A percentile compares a stretch with the other conserved stretches of the same genome.
phyloP scores from a whole-genome alignment of 2,888 invertebrate genomes.

The Cyclophora albipunctata region DNA sequence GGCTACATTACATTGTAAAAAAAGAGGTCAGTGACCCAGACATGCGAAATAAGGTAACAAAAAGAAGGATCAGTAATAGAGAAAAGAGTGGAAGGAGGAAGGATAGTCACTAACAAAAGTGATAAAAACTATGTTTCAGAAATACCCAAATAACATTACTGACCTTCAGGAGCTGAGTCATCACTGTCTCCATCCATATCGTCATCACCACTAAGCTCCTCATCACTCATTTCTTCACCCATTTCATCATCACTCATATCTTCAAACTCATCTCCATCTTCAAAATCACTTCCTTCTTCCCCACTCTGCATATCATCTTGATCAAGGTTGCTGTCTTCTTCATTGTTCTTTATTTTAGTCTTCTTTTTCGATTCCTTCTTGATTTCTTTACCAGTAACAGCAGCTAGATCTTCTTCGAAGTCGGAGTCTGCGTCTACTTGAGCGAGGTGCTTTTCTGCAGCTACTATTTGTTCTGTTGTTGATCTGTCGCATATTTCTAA shows the following conservation, averaged over 20 bases:
- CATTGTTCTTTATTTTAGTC: slow-evolving; percentile 6
- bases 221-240: slow-evolving; percentile 5
- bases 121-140: no score
- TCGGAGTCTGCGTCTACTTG: slow-evolving; percentile 76
- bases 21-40: no score
- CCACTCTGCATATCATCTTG: slow-evolving; percentile 21
- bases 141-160: not conserved
- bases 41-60: no score
- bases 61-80: no score
- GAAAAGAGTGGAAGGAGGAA: no score
- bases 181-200: slow-evolving; percentile 15
- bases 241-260: slow-evolving; percentile 13
- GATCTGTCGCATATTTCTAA: slow-evolving; percentile 84
- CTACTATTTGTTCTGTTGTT: slow-evolving; percentile 76
- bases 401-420: slow-evolving; percentile 78
- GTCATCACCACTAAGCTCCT: slow-evolving; percentile 19
- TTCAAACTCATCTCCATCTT: slow-evolving; percentile 12
- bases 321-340: slow-evolving; percentile 10
- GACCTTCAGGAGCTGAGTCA: slow-evolving; percentile 33
- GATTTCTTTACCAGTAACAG: slow-evolving; percentile 65
- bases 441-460: slow-evolving; percentile 77
- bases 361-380: slow-evolving; percentile 26
- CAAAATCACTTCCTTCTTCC: slow-evolving; percentile 15
- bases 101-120: no score
- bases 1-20: no score